Evolutionary conservation across 2,113 vertebrate species (phyloP), one percentile per base, ranked within the genome.

Genomic region (Lepus americanus): DNA sequence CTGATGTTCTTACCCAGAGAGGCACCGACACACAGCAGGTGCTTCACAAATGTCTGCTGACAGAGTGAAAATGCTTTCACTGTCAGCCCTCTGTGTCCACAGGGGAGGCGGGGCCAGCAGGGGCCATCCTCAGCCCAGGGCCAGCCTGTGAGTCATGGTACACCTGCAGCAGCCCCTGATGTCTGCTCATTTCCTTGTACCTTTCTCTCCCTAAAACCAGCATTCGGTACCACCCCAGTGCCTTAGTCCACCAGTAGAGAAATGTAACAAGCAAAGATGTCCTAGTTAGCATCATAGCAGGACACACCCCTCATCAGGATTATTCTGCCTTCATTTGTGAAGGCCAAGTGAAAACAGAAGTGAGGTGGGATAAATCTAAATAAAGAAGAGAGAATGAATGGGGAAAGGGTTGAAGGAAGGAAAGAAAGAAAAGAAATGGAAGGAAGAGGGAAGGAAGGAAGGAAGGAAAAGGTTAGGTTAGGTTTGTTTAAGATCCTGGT

Each of bases 21-120:
- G 76, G n/a, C 44, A 6, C 20, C 7, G 67, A 16, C 31, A 44
- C 44, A 61, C 4, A 87, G 6, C 36, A 92, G 16, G 33, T 39
- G 5, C 44, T 85, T 88, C 74, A 33, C 64, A 80, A 51, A 33
- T 61, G 20, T 39, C 39, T 27, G 5, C 10, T 36, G 69, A n/a
- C 78, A 77, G 19, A 80, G 31, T 6, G 5, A 9, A 10, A 22
- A 0, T 14, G 19, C 5, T 7, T 39, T 31, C n/a, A 5, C n/a
- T 36, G 19, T 4, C 13, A 49, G 20, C 9, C 29, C 25, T 36
- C 39, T 59, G 17, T 53, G 14, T 64, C 59, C 1, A 0, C 1
- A 6, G 9, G 5, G 12, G 6, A 25, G 4, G 9, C 1, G 9
- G n/a, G 22, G 16, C 3, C 31, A 8, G 25, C 29, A 12, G 9